Evolutionary conservation across 2,888 invertebrate genomes (phyloP).

Genomic region (Autographa pulchrina): DNA sequence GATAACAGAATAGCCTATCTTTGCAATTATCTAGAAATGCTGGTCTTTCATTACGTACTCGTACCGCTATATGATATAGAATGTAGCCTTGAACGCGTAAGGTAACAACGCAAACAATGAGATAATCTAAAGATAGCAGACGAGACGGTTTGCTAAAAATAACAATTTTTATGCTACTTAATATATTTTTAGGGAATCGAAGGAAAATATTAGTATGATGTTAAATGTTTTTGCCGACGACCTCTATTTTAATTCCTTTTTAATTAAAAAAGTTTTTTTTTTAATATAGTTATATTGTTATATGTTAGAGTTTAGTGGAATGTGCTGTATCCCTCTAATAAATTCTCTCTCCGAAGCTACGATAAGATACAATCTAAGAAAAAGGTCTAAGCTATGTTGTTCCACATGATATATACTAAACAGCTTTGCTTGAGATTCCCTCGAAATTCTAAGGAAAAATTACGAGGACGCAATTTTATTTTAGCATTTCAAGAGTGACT

Average conservation of each 20-base stretch:
- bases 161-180: not conserved
- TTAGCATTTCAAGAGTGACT: not conserved
- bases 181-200: conserved; percentile 10
- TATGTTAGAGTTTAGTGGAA: not conserved
- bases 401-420: conserved; percentile 1
- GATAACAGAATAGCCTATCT: conserved; percentile 70
- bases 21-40: conserved; percentile 69
- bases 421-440: not conserved
- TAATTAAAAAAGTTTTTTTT: too few relatives aligned
- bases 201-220: not conserved
- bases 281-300: not conserved
- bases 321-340: not conserved
- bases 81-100: conserved; percentile 28
- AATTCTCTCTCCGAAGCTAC: not conserved
- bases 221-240: too few relatives aligned
- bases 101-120: conserved; percentile 27
- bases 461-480: not conserved
- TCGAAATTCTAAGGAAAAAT: not conserved
- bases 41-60: conserved; percentile 66
- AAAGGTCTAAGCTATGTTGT: conserved; percentile 1
- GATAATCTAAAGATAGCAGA: conserved; percentile 29
- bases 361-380: conserved; percentile 9
- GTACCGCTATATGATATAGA: conserved; percentile 54
- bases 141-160: conserved; percentile 13
- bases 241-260: too few relatives aligned